Percentiles rank a stretch among this genome's conserved stretches.
Conservation (phyloP, 1,140 invertebrate species). For the Metaphire vulgaris region DNA sequence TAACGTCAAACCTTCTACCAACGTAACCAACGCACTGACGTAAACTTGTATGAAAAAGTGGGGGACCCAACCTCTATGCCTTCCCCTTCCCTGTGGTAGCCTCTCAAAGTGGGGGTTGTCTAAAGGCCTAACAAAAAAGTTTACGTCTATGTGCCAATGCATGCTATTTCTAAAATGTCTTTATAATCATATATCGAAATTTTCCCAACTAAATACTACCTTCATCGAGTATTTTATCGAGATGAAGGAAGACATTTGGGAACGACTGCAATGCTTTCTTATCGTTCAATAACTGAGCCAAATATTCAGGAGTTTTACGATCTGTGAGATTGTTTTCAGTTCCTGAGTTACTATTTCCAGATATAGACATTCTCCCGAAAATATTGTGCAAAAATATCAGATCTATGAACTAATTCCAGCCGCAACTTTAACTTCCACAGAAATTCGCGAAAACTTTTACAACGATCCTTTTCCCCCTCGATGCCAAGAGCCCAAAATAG, state of each 20-base stretch:
- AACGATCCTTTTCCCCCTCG: not conserved
- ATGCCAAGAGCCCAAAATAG: not conserved
- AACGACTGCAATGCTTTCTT: constrained; percentile 98
- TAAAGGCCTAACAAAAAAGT: too few relatives aligned
- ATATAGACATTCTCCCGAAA: not conserved
- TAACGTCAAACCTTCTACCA: too few relatives aligned
- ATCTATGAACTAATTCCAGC: not conserved
- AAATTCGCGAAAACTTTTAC: not conserved
- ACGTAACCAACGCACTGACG: too few relatives aligned
- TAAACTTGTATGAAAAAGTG: too few relatives aligned
- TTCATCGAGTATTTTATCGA: constrained; percentile 97
- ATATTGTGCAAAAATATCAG: not conserved
- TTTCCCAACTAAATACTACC: too few relatives aligned
- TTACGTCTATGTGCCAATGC: too few relatives aligned
- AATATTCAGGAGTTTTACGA: constrained; percentile 71
- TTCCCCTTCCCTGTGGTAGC: too few relatives aligned
- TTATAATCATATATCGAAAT: too few relatives aligned
- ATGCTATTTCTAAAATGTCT: too few relatives aligned
- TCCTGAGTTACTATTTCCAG: not conserved
- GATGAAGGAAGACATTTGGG: constrained; percentile 98
- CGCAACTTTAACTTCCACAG: not conserved
- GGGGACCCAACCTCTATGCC: too few relatives aligned
- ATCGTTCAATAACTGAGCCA: constrained; percentile 99
- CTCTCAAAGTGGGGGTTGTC: too few relatives aligned
- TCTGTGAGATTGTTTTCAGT: constrained; percentile 20